These are phyloP conservation scores for Myotis pilosus DNA, from an alignment of 2,797 vertebrate genomes.

Conservation along the genomic window DNA sequence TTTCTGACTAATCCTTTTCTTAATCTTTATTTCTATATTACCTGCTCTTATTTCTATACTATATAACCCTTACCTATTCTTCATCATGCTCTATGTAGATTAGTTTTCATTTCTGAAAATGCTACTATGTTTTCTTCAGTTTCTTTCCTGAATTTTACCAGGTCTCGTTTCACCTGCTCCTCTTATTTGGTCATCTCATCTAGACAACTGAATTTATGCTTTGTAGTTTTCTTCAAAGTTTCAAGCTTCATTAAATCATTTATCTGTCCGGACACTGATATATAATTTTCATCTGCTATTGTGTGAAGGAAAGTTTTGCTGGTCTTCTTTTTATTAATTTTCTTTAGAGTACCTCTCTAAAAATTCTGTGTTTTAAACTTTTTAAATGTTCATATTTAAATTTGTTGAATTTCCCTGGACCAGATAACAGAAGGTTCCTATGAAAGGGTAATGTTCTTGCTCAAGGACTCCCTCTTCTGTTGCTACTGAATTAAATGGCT, in stretches of 20 bases:
- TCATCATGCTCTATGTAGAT: neutral
- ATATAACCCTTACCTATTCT: neutral
- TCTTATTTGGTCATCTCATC: neutral
- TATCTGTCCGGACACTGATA: neutral
- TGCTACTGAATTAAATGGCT: neutral
- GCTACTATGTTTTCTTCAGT: neutral
- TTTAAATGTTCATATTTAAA: constrained; percentile 30
- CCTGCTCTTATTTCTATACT: neutral
- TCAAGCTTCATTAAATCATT: neutral
- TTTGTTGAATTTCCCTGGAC: neutral
- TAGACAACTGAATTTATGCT: neutral
- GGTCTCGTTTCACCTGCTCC: neutral
- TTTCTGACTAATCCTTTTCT: neutral
- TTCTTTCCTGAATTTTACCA: constrained; percentile 6
- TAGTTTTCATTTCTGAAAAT: constrained; percentile 32
- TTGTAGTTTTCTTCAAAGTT: neutral
- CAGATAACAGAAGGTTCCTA: neutral
- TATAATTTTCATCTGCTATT: constrained; percentile 14
- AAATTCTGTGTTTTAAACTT: neutral
- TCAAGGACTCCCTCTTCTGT: neutral
- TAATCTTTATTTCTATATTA: neutral
- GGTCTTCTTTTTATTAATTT: neutral
- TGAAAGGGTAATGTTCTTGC: neutral
- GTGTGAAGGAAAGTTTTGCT: neutral
- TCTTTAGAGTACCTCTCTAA: neutral